Base-by-base conservation (phyloP, 2,888 invertebrate genomes). In the Drosophila aldrichi region DNA sequence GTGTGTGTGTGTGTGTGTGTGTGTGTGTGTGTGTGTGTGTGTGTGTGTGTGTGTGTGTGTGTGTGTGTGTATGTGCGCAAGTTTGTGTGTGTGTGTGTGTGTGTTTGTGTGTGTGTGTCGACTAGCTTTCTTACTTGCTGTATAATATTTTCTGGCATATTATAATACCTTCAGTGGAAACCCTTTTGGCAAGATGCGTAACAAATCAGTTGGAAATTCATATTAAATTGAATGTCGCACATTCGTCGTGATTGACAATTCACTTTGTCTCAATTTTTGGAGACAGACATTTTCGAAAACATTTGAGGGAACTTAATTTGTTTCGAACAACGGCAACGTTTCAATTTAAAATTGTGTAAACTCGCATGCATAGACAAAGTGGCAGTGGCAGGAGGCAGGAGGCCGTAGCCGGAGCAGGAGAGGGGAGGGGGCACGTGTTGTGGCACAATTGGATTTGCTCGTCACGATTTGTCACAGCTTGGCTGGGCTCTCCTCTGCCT, bases 301-400 rank as follows among this genome's bases (percentile, higher is more conserved):
- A 89, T 82, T 90, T 81, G 81, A 82, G 79, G 60, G 75, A 80
- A 82, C 85, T 88, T 82, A 90, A 89, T 91, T 89, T 87, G 74
- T 75, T 77, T 61, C 77, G 58, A 81, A 88, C 87, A 90, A 81
- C 54, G 86, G 58, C 79, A 81, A 79, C 67, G 79, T 67, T 84
- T 87, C 88, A 89, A 84, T 90, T 89, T 86, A 88, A 80, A 89
- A 87, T 84, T 83, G 80, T 81, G 77, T 79, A 90, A 86, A 81
- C 71, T 89, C 62, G 75, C 77, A 82, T 83, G 80, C 69, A 69
- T 75, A 68, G 68, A 68, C 74, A 25, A 57, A 86, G n/a, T n/a
- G 82, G 82, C 36, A 20, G 51, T 2, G 32, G 51, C 12, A 22
- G 22, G 36, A 10, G 52, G 16, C 71, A 67, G 58, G 63, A 74